Base-by-base conservation (phyloP, 2,113 vertebrate species). In the Psettodes erumei region DNA sequence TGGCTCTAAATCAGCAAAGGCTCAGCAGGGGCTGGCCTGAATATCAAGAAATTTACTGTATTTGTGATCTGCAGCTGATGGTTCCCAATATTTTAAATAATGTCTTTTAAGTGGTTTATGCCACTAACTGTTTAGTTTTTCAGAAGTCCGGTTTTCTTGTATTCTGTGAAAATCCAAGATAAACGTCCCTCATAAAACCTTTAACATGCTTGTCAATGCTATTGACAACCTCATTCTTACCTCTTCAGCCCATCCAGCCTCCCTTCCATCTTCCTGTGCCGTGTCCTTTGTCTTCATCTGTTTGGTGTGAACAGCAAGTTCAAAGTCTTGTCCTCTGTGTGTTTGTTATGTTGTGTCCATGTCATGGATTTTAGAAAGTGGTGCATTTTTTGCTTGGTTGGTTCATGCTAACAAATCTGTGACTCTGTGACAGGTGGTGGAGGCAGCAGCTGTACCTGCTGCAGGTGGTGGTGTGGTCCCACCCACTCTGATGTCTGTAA, bases 401-500 rank as follows among this genome's bases (percentile, higher is more conserved):
- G 0, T 6, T 18, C 40, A 16, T 33, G 8, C 64, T 79, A 47
- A 83, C 55, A 9, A 28, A 43, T 48, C 19, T 69, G 4, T 77
- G 45, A 10, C 18, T 67, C 1, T 77, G 4, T 8, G 3, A 5
- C 83, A 94, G 94, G 86, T 82, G 71, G 38, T 81, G 74, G 90
- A 89, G 67, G 75, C 59, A 66, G 90, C 86, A 62, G 75, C 78
- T 0, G 63, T 92, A 19, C 85, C 88, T 28, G 71, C 89, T 11
- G 42, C 75, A 8, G 77, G 80, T 12, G 85, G 79, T 9, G 75
- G 77, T 6, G 88, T 87, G 37, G 75, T 89, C 40, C 92, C 93
- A 0, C 91, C 94, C 48, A 91, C 91, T 1, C 73, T 95, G 78
- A 25, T 93, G 60, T 86, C 89, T 72, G 94, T 95, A 77, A 89